Evolutionary conservation across 2,888 invertebrate species (phyloP), one percentile per base, ranked within the genome.

Genomic region (Drosophila birchii): DNA sequence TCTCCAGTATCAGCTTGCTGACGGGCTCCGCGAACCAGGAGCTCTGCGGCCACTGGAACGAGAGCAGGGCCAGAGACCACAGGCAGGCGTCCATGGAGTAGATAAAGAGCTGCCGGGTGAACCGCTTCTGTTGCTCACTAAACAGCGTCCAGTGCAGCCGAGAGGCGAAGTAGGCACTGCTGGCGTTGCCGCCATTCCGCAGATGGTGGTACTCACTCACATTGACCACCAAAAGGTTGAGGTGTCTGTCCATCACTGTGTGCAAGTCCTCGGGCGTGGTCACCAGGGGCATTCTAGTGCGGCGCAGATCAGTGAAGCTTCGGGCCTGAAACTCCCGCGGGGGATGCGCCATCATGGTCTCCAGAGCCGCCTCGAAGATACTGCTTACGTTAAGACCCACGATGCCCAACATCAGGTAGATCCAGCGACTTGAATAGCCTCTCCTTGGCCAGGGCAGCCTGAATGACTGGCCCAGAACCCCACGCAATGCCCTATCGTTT

Each of bases 401-500:
- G 3, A 78, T 45, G 2, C 75, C 75, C 1, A 87, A 45, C 54
- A 79, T 26, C 1, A 87, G 14, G n/a, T 80, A 83, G 12, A 83
- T 73, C 53, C 66, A 73, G 14, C 74, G 67, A 14, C 64, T 61
- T 14, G 38, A 51, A 3, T 45, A 11, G 12, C 57, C 57, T 0
- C 43, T 53, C 2, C 26, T 32, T 7, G 32, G 9, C n/a, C 5
- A 38, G 11, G 44, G 55, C 18, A 73, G 36, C 12, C 43, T 36
- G 38, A 80, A 88, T 4, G 88, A 69, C 53, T 86, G 88, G 0
- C 87, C 89, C 45, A 87, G 16, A 1, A 87, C 20, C 0, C 86
- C 87, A 8, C 89, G 86, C 12, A 87, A 36, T 0, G 86, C 80
- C 0, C 59, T 58, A 32, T 88, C 86, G 32, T 79, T 86, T 0